Evolutionary conservation across 1,140 invertebrate species (phyloP), one percentile per base, ranked within the genome.

Genomic region (Dendrolimus punctatus): DNA sequence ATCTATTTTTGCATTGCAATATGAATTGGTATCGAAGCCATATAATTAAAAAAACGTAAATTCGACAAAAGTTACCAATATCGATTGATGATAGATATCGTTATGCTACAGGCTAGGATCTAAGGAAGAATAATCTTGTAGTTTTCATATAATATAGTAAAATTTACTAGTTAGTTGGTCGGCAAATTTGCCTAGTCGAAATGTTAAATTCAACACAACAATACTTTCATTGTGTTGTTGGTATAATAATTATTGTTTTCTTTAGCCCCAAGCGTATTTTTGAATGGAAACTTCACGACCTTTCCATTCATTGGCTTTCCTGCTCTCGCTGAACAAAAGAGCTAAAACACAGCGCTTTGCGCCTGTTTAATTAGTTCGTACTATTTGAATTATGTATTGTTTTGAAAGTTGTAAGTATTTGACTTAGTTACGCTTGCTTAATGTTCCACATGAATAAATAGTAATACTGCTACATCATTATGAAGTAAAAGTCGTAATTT

Each of bases 331-430:
- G 47, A 55, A 55, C 57, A 59, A 59, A 54, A 59, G 52, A 37
- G 40, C 38, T 40, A 41, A 39, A 50, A 50, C 23, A 45, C 47
- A 39, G 46, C 42, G 42, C 6, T 55, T 53, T 55, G 48, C 52
- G 55, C 49, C 46, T 48, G 38, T 55, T 48, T 59, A 59, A 59
- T 59, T 59, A 59, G 57, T 46, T 46, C 9, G 7, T 23, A 8
- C 36, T 46, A 23, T 23, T 23, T 23, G 3, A 23, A 23, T 23
- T 23, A 23, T 23, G 23, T 23, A 23, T 23, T 23, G 23, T 23
- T 23, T 23, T 23, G 23, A 23, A 23, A 23, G 23, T 23, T 23
- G 23, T 23, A 23, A 23, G 23, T 23, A 23, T 23, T 23, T 23
- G 23, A 23, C 23, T 23, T 3, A 23, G 23, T 23, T 23, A 23